phyloP scores from a whole-genome alignment of 92 coral and sea anemone species.

The Palythoa heliodiscus region DNA sequence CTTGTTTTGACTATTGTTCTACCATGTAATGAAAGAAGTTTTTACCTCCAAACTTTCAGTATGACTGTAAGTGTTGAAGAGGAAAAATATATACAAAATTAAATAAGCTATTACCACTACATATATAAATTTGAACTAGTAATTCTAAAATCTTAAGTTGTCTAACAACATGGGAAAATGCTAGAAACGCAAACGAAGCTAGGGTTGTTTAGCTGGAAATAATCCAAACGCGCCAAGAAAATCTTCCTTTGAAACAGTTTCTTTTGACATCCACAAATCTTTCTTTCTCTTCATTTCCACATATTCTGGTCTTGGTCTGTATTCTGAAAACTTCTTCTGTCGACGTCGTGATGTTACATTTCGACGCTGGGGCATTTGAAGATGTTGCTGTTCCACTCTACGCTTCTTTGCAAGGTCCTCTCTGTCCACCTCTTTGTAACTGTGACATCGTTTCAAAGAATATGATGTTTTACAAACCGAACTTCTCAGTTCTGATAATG shows the following conservation, averaged over 20 bases:
- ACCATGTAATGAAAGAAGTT: no score
- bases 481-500: background rate
- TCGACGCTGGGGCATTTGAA: background rate
- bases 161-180: background rate
- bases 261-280: constrained; percentile 43
- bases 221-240: constrained; percentile 21
- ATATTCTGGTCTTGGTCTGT: constrained; percentile 36
- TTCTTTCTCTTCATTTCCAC: constrained; percentile 33
- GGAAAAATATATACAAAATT: no score
- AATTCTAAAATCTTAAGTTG: no score
- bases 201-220: background rate
- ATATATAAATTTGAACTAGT: no score
- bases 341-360: constrained; percentile 44
- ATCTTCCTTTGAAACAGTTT: constrained; percentile 24
- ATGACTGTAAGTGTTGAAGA: no score
- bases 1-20: no score
- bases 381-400: background rate
- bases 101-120: no score
- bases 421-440: background rate
- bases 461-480: background rate
- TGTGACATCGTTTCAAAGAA: constrained; percentile 28
- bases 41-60: no score
- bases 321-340: constrained; percentile 33
- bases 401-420: constrained; percentile 14
- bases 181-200: background rate